Base-by-base conservation (phyloP, 1,140 invertebrate genomes). In the Drosophila baimaii region DNA sequence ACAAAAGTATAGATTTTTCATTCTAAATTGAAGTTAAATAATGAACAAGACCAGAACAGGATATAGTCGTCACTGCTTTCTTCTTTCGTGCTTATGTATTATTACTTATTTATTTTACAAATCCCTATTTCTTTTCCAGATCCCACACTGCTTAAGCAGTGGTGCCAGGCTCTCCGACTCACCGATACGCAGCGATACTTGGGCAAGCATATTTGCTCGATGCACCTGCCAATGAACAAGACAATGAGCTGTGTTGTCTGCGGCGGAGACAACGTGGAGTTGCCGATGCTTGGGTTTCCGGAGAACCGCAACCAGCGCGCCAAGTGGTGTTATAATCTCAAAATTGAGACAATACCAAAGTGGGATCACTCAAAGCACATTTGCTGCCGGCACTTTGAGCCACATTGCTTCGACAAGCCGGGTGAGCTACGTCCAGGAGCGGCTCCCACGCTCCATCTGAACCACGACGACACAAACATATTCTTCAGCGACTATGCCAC, bases 271-370 rank as follows among this genome's bases (percentile, higher is more conserved):
- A 47, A 78, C 8, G 49, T 63, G 3, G 73, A 79, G 61, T 51
- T 81, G 51, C 84, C 85, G 12, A 43, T 90, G 49, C 70, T 89
- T 3, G 44, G 72, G 21, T 90, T 89, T 39, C 84, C 84, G 8
- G 80, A 75, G 23, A 65, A 81, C 46, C 84, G 85, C 31, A 89
- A 89, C 47, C 64, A 78, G 52, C 74, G 84, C 3, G 64, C 81
- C 29, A 90, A 90, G 49, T 90, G 85, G 85, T 90, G 85, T 58
- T 73, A 90, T 25, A 90, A 90, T 76, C 75, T 90, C 5, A 81
- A 90, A 70, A 90, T 90, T 41, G 86, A 81, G 8, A 29, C 77
- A 29, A 69, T 89, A 47, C 54, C 84, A n/a, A 89, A 89, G 41
- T 84, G 85, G 85, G 85, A 89, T 33, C 73, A 52, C 51, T 75